Base-by-base conservation (phyloP, 2,797 vertebrate genomes). In the Gymnopithys bicolor region DNA sequence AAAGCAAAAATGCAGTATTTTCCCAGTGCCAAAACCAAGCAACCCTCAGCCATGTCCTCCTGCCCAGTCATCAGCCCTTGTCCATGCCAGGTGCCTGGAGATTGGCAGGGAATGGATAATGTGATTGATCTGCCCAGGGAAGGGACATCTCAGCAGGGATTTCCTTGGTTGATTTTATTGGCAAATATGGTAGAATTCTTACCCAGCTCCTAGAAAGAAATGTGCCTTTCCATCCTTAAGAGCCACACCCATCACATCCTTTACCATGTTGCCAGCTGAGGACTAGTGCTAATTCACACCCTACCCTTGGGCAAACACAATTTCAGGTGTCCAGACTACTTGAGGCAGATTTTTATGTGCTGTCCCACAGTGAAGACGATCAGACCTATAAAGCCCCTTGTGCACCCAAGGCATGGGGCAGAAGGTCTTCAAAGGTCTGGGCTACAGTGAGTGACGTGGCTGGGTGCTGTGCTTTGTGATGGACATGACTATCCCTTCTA, bases 81-180 rank as follows among this genome's bases (percentile, higher is more conserved):
- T 12, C 76, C 46, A 1, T 24, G 16, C 27, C 56, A 18, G 4
- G 17, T 32, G 3, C 15, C 79, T 48, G 60, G n/a, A 60, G 37
- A 14, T 0, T 67, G 39, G n/a, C 55, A 69, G 33, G 49, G 70
- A 35, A 39, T 10, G 10, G 84, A 52, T 3, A 43, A 43, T 7
- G 33, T 5, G 5, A 2, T 30, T 45, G 59, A 56, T 23, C 32
- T 70, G 48, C 32, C 19, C 41, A 35, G 22, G 17, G 24, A 88
- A 88, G 13, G 12, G 48, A 11, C 3, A 0, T n/a, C 51, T 49
- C 80, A 74, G 33, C 48, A 82, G 63, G 48, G 48, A 32, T 89
- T 93, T 76, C 52, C 33, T 48, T 51, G 3, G 35, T 22, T 39
- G 63, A 46, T 92, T 96, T 95, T 92, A 90, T 93, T 95, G 81